phyloP scores from a whole-genome alignment of 2,113 vertebrate species.

The Hemiprocne comata region DNA sequence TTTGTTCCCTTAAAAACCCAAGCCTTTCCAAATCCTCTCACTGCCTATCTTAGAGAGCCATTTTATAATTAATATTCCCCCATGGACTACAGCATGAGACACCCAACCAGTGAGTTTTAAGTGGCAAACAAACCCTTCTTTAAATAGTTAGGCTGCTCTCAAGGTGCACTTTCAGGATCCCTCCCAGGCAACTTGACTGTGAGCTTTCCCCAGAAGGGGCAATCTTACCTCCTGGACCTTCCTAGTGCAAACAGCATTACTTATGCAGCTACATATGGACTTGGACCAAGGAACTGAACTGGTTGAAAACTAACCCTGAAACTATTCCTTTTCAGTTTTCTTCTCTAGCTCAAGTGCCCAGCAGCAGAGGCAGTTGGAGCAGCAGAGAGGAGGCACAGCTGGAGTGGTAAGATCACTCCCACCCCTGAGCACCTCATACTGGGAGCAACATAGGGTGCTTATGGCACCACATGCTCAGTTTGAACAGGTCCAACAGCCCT shows the following conservation, averaged over 20 bases:
- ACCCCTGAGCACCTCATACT: neutral
- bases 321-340: neutral
- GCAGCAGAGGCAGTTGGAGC: neutral
- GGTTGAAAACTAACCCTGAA: neutral
- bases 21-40: neutral
- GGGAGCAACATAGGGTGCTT: neutral
- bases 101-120: neutral
- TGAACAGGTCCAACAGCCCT: neutral
- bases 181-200: neutral
- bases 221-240: neutral
- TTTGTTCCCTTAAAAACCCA: neutral
- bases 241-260: neutral
- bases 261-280: neutral
- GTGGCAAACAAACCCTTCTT: neutral
- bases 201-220: neutral
- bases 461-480: neutral
- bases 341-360: neutral
- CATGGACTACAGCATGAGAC: fast-evolving
- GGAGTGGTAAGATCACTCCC: neutral
- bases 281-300: neutral
- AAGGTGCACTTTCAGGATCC: neutral
- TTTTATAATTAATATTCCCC: neutral
- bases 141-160: neutral
- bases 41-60: neutral
- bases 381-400: fast-evolving